Base-by-base conservation (phyloP, 2,888 invertebrate genomes). In the Clunio marinus region DNA sequence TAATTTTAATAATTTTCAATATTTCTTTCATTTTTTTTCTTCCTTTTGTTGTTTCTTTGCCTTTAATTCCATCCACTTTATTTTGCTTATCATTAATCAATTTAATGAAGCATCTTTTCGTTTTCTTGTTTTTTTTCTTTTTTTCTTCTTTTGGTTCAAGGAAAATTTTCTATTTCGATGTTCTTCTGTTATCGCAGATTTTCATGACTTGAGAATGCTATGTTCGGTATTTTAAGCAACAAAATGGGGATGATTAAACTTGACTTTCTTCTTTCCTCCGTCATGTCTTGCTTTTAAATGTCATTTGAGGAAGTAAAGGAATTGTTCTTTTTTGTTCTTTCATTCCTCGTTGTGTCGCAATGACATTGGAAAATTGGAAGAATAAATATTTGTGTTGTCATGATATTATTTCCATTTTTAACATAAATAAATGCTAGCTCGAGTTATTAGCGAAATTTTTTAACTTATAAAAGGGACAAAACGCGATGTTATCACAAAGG, bases 71-170 rank as follows among this genome's bases (percentile, higher is more conserved):
- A 28, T 45, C 27, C 63, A 46, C 63, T 63, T 27, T 63, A 20
- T 51, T 51, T 51, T 51, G 51, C 63, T 63, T 63, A 63, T 63
- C 63, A 63, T 63, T 63, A 63, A 63, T 63, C 63, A 63, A 63
- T 63, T 63, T 63, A 63, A 63, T 63, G 63, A 46, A 63, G 63
- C 63, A 46, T 63, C 46, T 24, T 57, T 25, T 27, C 22, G 1
- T 55, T n/a, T 55, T 55, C 17, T 4, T 24, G 24, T 20, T 8
- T 1, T 20, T n/a, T 55, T 24, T 55, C 17, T 2, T 10, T 4
- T 10, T 10, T n/a, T n/a, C n/a, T n/a, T n/a, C n/a, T n/a, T n/a
- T n/a, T n/a, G n/a, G n/a, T n/a, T n/a, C 27, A 13, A 8, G 7
- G 45, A 3, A 27, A 57, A 27, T 25, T 20, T 10, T 57, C 25